Evolutionary conservation across 2,888 invertebrate species (phyloP).

Genomic region (Latrodectus elegans): DNA sequence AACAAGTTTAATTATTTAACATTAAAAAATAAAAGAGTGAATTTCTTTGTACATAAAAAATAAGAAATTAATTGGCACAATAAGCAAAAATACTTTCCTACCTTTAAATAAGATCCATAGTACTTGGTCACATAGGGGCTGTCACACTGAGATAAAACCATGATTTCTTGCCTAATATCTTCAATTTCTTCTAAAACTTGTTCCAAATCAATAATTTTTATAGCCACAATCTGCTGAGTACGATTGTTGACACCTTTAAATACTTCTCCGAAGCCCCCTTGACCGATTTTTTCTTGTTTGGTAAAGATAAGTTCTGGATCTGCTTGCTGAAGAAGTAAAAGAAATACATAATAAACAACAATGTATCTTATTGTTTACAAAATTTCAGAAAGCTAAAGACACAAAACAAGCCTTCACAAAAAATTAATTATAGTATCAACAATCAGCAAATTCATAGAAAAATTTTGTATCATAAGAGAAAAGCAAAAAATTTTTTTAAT

Average conservation of each 20-base stretch:
- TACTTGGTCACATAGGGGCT: conserved; percentile 99
- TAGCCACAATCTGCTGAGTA: conserved; percentile 97
- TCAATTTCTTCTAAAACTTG: conserved; percentile 99
- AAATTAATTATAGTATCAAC: too few relatives aligned
- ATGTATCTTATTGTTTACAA: neutral
- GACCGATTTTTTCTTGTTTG: conserved; percentile 97
- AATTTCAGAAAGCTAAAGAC: too few relatives aligned
- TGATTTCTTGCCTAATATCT: conserved; percentile 99
- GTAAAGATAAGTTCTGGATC: conserved; percentile 99
- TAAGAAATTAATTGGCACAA: neutral
- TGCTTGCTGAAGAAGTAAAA: conserved; percentile 83
- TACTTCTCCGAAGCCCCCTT: conserved; percentile 98
- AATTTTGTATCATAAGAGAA: too few relatives aligned
- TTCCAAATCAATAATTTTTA: conserved; percentile 98
- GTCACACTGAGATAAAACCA: conserved; percentile 97
- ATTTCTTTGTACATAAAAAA: too few relatives aligned
- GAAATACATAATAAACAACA: neutral
- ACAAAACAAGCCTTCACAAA: too few relatives aligned
- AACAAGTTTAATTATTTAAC: too few relatives aligned
- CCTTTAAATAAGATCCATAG: conserved; percentile 98
- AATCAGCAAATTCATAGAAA: too few relatives aligned
- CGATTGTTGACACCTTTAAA: conserved; percentile 99
- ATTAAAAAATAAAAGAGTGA: too few relatives aligned
- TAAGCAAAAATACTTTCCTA: neutral
- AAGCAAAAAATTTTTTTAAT: too few relatives aligned